Evolutionary conservation across 2,113 vertebrate genomes (phyloP).

Genomic region (Suricata suricatta): DNA sequence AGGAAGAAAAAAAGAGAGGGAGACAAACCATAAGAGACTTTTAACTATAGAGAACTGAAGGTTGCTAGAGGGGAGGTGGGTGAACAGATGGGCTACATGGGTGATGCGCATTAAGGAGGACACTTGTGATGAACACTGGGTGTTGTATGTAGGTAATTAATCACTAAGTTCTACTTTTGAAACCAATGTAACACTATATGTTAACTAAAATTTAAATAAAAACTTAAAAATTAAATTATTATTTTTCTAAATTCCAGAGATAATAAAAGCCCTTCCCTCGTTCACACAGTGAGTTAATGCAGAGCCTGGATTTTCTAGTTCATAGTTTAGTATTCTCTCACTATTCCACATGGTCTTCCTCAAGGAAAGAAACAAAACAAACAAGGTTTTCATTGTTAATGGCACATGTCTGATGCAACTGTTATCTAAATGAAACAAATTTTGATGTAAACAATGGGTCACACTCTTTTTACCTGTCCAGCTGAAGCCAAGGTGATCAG

Average conservation of each 20-base stretch:
- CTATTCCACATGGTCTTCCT: neutral
- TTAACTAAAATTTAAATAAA: too few relatives aligned
- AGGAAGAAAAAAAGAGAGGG: too few relatives aligned
- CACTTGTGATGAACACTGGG: too few relatives aligned
- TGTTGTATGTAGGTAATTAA: too few relatives aligned
- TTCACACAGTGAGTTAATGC: neutral
- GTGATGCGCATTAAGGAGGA: too few relatives aligned
- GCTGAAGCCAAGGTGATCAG: constrained; percentile 98
- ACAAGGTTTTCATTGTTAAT: neutral
- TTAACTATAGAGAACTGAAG: too few relatives aligned
- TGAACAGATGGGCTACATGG: too few relatives aligned
- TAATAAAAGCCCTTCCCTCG: neutral
- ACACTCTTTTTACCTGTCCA: constrained; percentile 91
- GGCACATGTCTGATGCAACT: neutral
- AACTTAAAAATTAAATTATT: too few relatives aligned
- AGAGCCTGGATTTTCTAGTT: neutral
- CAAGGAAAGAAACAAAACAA: neutral
- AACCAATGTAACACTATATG: too few relatives aligned
- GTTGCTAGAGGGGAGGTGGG: too few relatives aligned
- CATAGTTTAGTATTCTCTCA: neutral
- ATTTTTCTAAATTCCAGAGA: neutral
- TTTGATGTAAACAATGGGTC: neutral
- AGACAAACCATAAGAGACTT: too few relatives aligned
- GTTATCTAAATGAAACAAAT: neutral
- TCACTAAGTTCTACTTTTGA: too few relatives aligned